Conservation (phyloP, 2,888 invertebrate species). For the Tetramorium bicarinatum region DNA sequence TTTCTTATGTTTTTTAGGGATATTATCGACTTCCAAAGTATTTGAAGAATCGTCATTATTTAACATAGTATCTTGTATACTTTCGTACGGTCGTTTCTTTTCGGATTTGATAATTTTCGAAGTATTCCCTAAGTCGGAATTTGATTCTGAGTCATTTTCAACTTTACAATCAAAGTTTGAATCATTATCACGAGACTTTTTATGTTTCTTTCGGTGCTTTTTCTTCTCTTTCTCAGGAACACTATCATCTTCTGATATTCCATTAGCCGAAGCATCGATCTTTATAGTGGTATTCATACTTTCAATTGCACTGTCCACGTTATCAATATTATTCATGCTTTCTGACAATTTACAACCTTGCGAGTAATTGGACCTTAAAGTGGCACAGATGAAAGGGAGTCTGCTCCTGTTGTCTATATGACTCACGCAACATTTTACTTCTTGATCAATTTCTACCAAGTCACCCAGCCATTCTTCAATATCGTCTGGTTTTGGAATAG, state of each 20-base stretch:
- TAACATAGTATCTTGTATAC: background rate
- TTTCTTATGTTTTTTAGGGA: background rate
- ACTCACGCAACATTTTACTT: constrained; percentile 89
- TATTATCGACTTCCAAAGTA: background rate
- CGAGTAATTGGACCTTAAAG: constrained; percentile 86
- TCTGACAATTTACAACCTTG: constrained; percentile 70
- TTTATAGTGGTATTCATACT: background rate
- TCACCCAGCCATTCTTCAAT: constrained; percentile 88
- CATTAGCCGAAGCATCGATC: background rate
- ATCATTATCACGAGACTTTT: background rate
- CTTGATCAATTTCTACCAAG: constrained; percentile 88
- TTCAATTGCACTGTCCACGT: background rate
- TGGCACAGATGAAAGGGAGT: constrained; percentile 90
- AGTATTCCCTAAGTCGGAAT: background rate
- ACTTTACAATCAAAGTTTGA: background rate
- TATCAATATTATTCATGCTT: background rate
- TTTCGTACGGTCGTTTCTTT: background rate
- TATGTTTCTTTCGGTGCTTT: constrained; percentile 26
- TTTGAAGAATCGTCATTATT: background rate
- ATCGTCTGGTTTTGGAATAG: constrained; percentile 88
- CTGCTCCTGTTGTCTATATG: constrained; percentile 88
- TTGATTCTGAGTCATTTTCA: background rate
- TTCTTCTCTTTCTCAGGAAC: constrained; percentile 20
- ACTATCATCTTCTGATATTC: background rate
- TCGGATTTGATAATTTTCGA: background rate